Evolutionary conservation across 2,797 vertebrate species (phyloP), one percentile per base, ranked within the genome.

Genomic region (Euthynnus affinis): DNA sequence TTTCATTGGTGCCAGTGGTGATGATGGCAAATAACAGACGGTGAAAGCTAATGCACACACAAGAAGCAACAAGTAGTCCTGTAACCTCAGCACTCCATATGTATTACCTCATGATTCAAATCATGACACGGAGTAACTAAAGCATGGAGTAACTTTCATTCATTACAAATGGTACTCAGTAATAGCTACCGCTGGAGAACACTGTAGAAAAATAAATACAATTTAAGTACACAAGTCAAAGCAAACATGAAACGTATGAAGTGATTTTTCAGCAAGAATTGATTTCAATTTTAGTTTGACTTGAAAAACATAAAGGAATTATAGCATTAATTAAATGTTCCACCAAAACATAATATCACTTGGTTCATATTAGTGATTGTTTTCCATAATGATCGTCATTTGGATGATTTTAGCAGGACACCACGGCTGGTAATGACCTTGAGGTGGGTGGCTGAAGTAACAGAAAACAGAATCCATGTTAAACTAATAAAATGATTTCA

Each of bases 401-500:
- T 76, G 59, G 51, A 29, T 53, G 17, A 32, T 69, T 81, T 56
- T 65, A 60, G 59, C 57, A 55, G 63, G 67, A 71, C 64, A 73
- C 60, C 53, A 55, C 48, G 18, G 65, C 59, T 34, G 29, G 34
- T 74, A 81, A 83, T 77, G 78, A 70, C 46, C 72, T 66, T 76
- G 61, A 70, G 61, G 29, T 69, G 66, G 52, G 49, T 71, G 49
- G 83, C 42, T 62, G 59, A 48, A 84, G 76, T 64, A 88, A 82
- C 78, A 84, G 68, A 88, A 84, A 80, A 70, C 62, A 66, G 64
- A 69, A 60, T 71, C 46, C 20, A 18, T 49, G 37, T 68, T 65
- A 75, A 82, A 78, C 40, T 7, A 61, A 59, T 64, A 4, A 62
- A 69, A 78, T 55, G 25, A 56, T 73, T 63, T 67, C 66, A 73